Evolutionary conservation across 1,140 invertebrate species (phyloP).

Genomic region (Drosophila ficusphila): DNA sequence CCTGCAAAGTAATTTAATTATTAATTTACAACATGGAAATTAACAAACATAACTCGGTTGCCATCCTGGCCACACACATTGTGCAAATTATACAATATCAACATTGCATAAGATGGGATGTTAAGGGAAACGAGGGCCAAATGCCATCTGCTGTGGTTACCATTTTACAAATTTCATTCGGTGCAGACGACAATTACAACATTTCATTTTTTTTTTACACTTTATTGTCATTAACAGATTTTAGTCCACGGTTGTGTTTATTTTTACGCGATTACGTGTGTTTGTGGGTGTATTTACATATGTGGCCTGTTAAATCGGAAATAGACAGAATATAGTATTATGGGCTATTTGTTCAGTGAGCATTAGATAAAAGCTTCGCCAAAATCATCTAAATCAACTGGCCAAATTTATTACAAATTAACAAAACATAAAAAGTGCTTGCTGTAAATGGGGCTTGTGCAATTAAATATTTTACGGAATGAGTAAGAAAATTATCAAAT

Average conservation of each 20-base stretch:
- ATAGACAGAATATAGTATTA: conserved; percentile 29
- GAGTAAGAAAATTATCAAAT: conserved; percentile 4
- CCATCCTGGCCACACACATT: conserved; percentile 35
- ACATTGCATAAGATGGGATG: conserved; percentile 10
- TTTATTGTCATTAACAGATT: conserved; percentile 63
- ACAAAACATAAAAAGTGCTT: conserved; percentile 1
- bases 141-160: background rate
- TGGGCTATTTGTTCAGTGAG: conserved; percentile 31
- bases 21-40: conserved; percentile 68
- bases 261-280: conserved; percentile 27
- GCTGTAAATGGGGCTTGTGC: conserved; percentile 9
- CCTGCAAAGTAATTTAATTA: conserved; percentile 60
- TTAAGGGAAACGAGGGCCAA: background rate
- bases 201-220: conserved; percentile 60
- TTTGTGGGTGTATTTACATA: conserved; percentile 21
- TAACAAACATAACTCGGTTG: conserved; percentile 47
- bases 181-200: conserved; percentile 45
- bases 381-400: conserved; percentile 39
- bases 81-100: conserved; percentile 46
- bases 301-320: conserved; percentile 29
- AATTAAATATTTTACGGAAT: conserved; percentile 14
- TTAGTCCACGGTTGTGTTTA: conserved; percentile 9
- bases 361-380: conserved; percentile 47
- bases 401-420: conserved; percentile 35
- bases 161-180: conserved; percentile 50